Conservation (phyloP, 2,797 vertebrate species). For the Acomys russatus region DNA sequence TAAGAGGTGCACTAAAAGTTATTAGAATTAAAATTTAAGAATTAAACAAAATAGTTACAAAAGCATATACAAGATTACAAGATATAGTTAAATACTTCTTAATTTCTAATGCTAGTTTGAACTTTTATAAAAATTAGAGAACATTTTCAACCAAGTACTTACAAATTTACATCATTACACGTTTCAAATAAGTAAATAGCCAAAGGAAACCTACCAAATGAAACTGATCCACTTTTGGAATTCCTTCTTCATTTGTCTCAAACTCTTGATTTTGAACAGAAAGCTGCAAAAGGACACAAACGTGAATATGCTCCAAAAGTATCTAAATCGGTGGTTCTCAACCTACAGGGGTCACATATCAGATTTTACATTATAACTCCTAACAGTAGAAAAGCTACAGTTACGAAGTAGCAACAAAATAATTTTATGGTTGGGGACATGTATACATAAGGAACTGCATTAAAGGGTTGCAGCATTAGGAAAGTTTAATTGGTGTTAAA, state of each 20-base stretch:
- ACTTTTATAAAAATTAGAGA: constrained; percentile 53
- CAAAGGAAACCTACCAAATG: constrained; percentile 85
- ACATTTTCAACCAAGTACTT: constrained; percentile 43
- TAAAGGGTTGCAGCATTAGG: not conserved
- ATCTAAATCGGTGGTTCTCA: constrained; percentile 3
- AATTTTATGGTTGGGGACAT: not conserved
- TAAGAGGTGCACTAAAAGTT: not conserved
- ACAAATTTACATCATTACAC: constrained; percentile 22
- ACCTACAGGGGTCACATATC: not conserved
- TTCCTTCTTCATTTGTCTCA: constrained; percentile 85
- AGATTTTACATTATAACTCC: not conserved
- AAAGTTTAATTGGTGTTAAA: not conserved
- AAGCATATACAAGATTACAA: not conserved
- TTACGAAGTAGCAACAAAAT: not conserved
- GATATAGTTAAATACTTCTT: constrained; percentile 16
- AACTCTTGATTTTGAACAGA: constrained; percentile 86
- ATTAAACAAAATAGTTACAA: not conserved
- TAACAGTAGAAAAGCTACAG: not conserved
- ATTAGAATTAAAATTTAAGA: not conserved
- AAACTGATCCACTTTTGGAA: constrained; percentile 84
- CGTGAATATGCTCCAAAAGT: not conserved
- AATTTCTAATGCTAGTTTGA: not conserved
- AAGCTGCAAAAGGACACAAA: constrained; percentile 86
- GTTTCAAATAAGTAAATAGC: constrained; percentile 49
- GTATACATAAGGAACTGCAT: not conserved